These are phyloP conservation scores for Coregonus sp. DNA, from an alignment of 2,797 vertebrate genomes.

Conservation along the genomic window DNA sequence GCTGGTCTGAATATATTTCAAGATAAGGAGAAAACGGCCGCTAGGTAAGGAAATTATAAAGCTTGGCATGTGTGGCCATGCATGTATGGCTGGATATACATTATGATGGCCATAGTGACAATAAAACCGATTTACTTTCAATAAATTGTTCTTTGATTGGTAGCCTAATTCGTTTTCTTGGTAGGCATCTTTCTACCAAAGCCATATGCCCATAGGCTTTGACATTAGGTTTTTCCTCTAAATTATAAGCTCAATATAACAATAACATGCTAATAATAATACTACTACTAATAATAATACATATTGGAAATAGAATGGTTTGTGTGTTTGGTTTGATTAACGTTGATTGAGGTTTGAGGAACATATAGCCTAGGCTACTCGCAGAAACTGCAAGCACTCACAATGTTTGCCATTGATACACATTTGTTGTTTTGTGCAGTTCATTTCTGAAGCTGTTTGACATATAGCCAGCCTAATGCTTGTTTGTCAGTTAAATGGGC, in stretches of 20 bases:
- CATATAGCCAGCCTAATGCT: neutral
- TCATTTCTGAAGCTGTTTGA: neutral
- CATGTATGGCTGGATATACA: slow-evolving; percentile 38
- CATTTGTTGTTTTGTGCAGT: neutral
- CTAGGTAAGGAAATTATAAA: slow-evolving; percentile 18
- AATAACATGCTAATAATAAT: neutral
- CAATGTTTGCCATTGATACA: slow-evolving; percentile 24
- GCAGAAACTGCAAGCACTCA: slow-evolving; percentile 56
- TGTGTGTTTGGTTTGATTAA: neutral
- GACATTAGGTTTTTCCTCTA: neutral
- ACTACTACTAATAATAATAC: neutral
- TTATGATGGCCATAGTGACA: slow-evolving; percentile 15
- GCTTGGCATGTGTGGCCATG: slow-evolving; percentile 38
- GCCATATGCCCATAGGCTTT: neutral
- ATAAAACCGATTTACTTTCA: neutral
- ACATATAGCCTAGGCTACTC: slow-evolving; percentile 37
- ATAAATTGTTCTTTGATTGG: neutral
- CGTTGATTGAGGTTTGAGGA: slow-evolving; percentile 38
- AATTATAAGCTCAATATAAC: too few species aligned
- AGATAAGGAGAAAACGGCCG: slow-evolving; percentile 66
- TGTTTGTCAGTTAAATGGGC: neutral
- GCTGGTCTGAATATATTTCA: slow-evolving; percentile 60
- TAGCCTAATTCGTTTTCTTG: neutral
- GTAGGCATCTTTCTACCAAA: too few species aligned
- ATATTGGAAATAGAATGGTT: neutral